Base-by-base conservation (phyloP, 2,888 invertebrate species). In the Anagyrus pseudococci region DNA sequence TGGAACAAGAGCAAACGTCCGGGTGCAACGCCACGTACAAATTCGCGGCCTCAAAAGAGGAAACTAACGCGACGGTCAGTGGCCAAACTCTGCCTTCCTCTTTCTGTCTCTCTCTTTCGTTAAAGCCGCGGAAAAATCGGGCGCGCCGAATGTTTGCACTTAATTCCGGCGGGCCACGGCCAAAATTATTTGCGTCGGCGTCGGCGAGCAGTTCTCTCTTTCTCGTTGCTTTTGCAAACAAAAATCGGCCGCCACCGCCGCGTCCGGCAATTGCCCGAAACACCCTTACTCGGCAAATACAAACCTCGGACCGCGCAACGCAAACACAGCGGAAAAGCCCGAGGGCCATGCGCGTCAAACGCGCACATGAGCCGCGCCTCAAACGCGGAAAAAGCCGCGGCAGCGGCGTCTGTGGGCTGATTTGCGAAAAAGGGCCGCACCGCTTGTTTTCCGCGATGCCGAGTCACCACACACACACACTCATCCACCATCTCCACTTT, bases 251-350 rank as follows among this genome's bases (percentile, higher is more conserved):
- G 44, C 43, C 43, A 41, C 25, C 48, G 53, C 41, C 4, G 23
- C 50, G 17, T 40, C 29, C 40, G 41, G 55, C 59, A 64, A 64
- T 64, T 59, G 56, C 56, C 56, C 33, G 56, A 41, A 54, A 37
- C 33, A 46, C 49, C 50, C 46, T n/a, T n/a, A n/a, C 59, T 47
- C 29, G 56, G 52, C 43, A 64, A 64, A 64, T 20, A 47, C 43
- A 22, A 20, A 37, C 10, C 33, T 37, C 33, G 33, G 33, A 37
- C 33, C 13, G 22, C 22, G 33, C 8, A 13, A 46, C 41, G 22
- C 23, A 37, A 37, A 37, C 33, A 29, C 29, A 29, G 33, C 2
- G 33, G 10, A n/a, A n/a, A n/a, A n/a, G n/a, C n/a, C n/a, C n/a
- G n/a, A 15, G 33, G 8, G 33, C 4, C 33, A 13, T 37, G 13